A percentile compares a stretch with the other conserved stretches of the same genome.
Conservation (phyloP, 2,888 invertebrate species). For the Serrognathus titanus region DNA sequence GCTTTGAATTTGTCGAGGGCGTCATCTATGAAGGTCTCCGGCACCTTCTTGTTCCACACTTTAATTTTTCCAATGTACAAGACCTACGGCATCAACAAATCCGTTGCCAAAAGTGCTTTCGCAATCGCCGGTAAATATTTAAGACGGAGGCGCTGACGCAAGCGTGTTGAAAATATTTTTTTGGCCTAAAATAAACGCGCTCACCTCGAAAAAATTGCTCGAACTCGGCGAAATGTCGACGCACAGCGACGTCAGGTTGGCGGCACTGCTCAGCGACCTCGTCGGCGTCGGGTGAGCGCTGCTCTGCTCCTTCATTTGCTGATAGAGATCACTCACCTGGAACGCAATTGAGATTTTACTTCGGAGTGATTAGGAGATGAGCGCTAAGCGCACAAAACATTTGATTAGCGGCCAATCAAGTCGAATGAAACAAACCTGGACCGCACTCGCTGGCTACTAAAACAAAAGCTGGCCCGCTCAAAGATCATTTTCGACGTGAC, state of each 20-base stretch:
- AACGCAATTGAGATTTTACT: conserved; percentile 28
- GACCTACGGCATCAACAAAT: conserved; percentile 56
- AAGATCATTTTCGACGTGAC: not conserved
- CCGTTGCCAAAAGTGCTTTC: too few relatives aligned
- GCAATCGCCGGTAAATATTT: too few relatives aligned
- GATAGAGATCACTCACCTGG: conserved; percentile 71
- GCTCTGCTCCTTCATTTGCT: conserved; percentile 66
- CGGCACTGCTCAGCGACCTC: conserved; percentile 53
- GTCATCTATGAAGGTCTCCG: conserved; percentile 87
- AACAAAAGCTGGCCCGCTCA: not conserved
- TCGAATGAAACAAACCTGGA: not conserved
- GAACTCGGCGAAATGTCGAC: conserved; percentile 81
- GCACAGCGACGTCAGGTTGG: conserved; percentile 67
- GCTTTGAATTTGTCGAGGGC: conserved; percentile 79
- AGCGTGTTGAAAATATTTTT: too few relatives aligned
- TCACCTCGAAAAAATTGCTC: conserved; percentile 78
- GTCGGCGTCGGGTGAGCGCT: conserved; percentile 35
- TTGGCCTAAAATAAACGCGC: not conserved
- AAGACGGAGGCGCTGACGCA: too few relatives aligned
- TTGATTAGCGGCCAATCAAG: too few relatives aligned
- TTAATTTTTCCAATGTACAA: conserved; percentile 89
- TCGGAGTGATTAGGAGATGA: not conserved
- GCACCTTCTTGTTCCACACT: conserved; percentile 81
- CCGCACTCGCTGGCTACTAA: not conserved
- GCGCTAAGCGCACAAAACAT: not conserved